phyloP scores from a whole-genome alignment of 2,888 invertebrate genomes.

The Holacanthella duospinosa region DNA sequence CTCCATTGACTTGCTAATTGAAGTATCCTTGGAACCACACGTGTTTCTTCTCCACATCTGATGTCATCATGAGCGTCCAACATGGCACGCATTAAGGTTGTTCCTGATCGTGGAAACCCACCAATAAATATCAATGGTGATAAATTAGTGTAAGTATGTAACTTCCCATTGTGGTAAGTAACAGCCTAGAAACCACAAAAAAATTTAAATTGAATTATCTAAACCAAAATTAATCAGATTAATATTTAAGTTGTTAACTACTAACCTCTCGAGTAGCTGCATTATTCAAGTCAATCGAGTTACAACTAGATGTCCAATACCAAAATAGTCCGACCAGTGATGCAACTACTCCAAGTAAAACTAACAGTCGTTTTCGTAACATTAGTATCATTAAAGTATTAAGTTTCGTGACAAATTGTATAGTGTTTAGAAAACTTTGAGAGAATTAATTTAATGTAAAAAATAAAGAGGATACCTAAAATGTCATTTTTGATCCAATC shows the following conservation, averaged over 20 bases:
- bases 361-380: not conserved
- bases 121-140: constrained; percentile 95
- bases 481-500: too few species aligned
- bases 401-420: not conserved
- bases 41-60: constrained; percentile 90
- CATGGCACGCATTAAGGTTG: constrained; percentile 95
- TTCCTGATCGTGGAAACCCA: constrained; percentile 93
- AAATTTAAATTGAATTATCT: not conserved
- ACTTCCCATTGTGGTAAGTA: constrained; percentile 48
- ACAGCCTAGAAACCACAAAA: not conserved
- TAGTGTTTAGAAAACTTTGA: too few species aligned
- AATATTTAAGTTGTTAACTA: too few species aligned
- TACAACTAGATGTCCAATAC: not conserved
- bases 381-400: not conserved
- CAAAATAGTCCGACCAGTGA: not conserved
- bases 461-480: too few species aligned
- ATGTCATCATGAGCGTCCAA: constrained; percentile 69
- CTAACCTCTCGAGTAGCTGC: not conserved
- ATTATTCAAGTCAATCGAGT: not conserved
- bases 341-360: not conserved
- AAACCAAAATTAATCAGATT: too few species aligned
- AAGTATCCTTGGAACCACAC: constrained; percentile 90
- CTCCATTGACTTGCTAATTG: constrained; percentile 93
- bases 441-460: too few species aligned
- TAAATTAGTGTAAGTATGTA: constrained; percentile 66